Percentiles rank a stretch among this genome's conserved stretches.
These are phyloP conservation scores for Eunapius fragilis DNA, from an alignment of 37 sponge, comb jelly and placozoan genomes.

Conservation along the genomic window DNA sequence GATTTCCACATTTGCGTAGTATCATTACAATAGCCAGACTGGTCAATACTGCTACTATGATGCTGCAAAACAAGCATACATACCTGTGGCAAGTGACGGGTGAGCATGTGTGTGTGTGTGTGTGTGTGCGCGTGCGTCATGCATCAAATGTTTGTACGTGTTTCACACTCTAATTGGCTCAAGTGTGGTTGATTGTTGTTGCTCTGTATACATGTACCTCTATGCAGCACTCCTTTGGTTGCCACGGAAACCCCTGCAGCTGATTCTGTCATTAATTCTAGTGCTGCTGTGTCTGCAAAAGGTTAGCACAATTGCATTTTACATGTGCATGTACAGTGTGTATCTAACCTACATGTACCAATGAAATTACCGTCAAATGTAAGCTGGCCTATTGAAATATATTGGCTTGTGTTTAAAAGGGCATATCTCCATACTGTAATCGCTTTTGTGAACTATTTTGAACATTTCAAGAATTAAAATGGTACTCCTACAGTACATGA, in stretches of 20 bases:
- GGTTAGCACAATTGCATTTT: background rate
- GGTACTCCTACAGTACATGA: too few species aligned
- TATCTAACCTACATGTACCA: too few species aligned
- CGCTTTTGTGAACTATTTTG: too few species aligned
- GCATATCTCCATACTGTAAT: too few species aligned
- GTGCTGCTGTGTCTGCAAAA: background rate
- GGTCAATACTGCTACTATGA: constrained; percentile 93
- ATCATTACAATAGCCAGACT: constrained; percentile 93
- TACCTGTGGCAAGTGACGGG: constrained; percentile 69
- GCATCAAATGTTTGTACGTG: too few species aligned
- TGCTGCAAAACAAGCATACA: constrained; percentile 64
- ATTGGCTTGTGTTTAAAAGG: too few species aligned
- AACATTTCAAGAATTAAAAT: too few species aligned
- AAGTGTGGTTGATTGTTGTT: too few species aligned
- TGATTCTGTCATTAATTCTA: background rate
- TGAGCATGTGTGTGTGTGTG: background rate
- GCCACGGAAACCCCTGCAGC: background rate
- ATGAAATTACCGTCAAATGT: too few species aligned
- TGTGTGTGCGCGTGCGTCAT: background rate
- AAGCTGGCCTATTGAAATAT: too few species aligned
- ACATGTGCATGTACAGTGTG: constrained; percentile 34
- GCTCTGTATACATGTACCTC: background rate
- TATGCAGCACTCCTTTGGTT: background rate
- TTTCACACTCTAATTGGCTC: too few species aligned
- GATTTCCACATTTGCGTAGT: constrained; percentile 39